These are phyloP conservation scores for Salvelinus alpinus DNA, from an alignment of 2,113 vertebrate species.

Conservation along the genomic window DNA sequence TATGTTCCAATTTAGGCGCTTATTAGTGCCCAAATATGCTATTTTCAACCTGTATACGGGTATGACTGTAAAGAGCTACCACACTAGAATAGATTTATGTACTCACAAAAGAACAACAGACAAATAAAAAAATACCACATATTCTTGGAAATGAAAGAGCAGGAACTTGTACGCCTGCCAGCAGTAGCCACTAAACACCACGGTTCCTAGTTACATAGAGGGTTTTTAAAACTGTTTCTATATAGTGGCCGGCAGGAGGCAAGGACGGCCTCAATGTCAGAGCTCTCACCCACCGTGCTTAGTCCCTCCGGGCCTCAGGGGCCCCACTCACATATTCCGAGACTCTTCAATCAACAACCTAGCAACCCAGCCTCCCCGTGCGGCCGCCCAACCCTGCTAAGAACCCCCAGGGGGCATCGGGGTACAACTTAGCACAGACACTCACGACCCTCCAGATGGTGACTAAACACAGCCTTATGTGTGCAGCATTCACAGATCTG, in stretches of 20 bases:
- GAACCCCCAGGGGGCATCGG: background rate
- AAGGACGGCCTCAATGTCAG: constrained; percentile 46
- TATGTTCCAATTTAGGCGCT: too few species aligned
- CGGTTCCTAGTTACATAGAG: constrained; percentile 1
- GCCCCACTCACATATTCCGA: constrained; percentile 55
- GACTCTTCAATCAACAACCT: constrained; percentile 61
- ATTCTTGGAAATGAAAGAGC: background rate
- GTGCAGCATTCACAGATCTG: background rate
- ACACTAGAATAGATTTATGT: background rate
- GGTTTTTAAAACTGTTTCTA: constrained; percentile 14
- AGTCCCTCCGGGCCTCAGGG: constrained; percentile 42
- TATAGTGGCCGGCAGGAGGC: constrained; percentile 14
- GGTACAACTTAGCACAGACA: constrained; percentile 22
- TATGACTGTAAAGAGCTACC: too few species aligned
- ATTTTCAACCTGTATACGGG: too few species aligned
- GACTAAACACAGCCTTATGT: background rate
- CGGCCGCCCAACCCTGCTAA: constrained; percentile 36
- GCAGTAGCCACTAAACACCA: background rate
- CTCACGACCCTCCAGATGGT: background rate
- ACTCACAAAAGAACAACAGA: background rate
- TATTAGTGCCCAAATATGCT: too few species aligned
- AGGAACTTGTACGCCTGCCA: background rate
- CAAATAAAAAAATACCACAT: background rate
- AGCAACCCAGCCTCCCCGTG: constrained; percentile 12
- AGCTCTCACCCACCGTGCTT: constrained; percentile 4